Percentiles rank a stretch among this genome's conserved stretches.
These are phyloP conservation scores for Celastrina argiolus DNA, from an alignment of 2,888 invertebrate genomes.

Conservation along the genomic window DNA sequence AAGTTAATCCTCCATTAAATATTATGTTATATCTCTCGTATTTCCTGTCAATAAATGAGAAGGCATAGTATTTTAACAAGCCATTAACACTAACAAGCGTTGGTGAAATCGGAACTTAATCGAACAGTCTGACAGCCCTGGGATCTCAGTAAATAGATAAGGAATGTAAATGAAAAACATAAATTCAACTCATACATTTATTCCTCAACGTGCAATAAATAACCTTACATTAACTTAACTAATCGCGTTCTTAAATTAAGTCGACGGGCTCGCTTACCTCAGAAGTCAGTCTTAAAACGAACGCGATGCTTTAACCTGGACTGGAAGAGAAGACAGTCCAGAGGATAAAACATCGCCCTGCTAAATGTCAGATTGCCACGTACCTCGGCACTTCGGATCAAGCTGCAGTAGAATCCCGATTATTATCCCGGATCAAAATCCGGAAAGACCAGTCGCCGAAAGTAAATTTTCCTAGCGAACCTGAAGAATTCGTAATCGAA, in stretches of 20 bases:
- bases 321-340: constrained; percentile 43
- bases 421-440: neutral
- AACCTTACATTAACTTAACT: constrained; percentile 66
- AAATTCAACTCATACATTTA: constrained; percentile 29
- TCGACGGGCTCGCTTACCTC: constrained; percentile 71
- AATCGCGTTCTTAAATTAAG: constrained; percentile 48
- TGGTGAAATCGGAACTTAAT: too few species aligned
- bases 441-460: too few species aligned
- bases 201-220: constrained; percentile 64
- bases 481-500: too few species aligned
- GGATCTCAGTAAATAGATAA: too few species aligned
- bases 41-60: too few species aligned
- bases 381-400: constrained; percentile 31
- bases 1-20: too few species aligned
- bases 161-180: constrained; percentile 14
- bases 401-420: constrained; percentile 24
- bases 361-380: constrained; percentile 75
- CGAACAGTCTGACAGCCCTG: too few species aligned
- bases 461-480: too few species aligned
- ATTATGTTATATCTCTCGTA: too few species aligned
- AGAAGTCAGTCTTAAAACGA: constrained; percentile 60
- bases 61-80: too few species aligned
- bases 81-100: too few species aligned
- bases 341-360: constrained; percentile 61
- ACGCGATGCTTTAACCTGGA: constrained; percentile 53